Evolutionary conservation across 2,888 invertebrate species (phyloP), one percentile per base, ranked within the genome.

Genomic region (Habrosyne pyritoides): DNA sequence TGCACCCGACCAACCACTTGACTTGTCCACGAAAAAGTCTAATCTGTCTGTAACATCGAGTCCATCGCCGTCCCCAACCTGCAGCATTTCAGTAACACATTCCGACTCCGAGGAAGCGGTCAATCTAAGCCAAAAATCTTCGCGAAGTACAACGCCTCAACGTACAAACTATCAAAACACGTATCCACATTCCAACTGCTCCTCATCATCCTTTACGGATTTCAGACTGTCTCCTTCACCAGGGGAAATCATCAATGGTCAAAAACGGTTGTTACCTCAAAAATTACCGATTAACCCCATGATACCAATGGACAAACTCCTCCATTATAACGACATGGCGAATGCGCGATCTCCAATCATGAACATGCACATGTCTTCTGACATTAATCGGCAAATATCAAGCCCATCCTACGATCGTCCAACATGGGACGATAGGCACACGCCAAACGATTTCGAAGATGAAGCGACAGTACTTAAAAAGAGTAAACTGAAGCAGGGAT

Each of bases 11-110:
- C 96, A 98, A 80, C 99, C 99, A 0, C 89, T 99, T 56, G 99
- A 99, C 87, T 93, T 99, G 68, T 98, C 98, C 2, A 95, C 97
- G 5, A 98, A 97, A 77, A 96, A 96, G 71, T 95, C 94, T 5
- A 91, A 84, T 57, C 78, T 81, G 18, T 93, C 94, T 1, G 84
- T 91, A 53, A 93, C 94, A 55, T 94, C 94, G 7, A 94, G 94
- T 63, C 95, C 94, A 14, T 88, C 93, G 21, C 93, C 93, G 55
- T 95, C 95, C 14, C 95, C 95, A 0, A 83, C 93, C 12, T 93
- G 94, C 72, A 94, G 94, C 74, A 93, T 94, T 64, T 94, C 95
- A 52, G 93, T 93, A 58, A 94, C 93, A 72, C 94, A 94, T 82
- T 94, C 94, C 71, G 95, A 95, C 78, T 94, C 94, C 28, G 94